Evolutionary conservation across 2,113 vertebrate species (phyloP).

Genomic region (Gasterosteus nipponicus): DNA sequence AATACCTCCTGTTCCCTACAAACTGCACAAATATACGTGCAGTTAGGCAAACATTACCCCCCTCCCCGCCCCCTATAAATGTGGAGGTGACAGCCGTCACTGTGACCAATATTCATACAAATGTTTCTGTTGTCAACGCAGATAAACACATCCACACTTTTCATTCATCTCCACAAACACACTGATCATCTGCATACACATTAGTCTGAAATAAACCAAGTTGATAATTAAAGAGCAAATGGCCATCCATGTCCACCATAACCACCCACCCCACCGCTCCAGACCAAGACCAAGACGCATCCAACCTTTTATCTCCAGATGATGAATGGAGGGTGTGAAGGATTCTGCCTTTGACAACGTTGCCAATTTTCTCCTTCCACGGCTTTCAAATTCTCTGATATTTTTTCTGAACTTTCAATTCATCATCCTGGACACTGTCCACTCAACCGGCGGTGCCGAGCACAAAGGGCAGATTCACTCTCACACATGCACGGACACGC

Average conservation of each 20-base stretch:
- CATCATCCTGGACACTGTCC: conserved; percentile 74
- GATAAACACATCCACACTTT: conserved; percentile 7
- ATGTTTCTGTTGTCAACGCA: conserved; percentile 14
- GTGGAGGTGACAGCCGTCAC: conserved; percentile 6
- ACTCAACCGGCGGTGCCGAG: conserved; percentile 59
- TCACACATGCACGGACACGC: conserved; percentile 1
- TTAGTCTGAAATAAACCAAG: conserved; percentile 41
- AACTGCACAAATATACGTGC: conserved; percentile 29
- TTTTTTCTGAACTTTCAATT: conserved; percentile 77
- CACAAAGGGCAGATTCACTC: conserved; percentile 66
- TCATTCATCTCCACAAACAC: conserved; percentile 10
- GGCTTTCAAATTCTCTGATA: conserved; percentile 75
- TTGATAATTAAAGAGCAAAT: conserved; percentile 44
- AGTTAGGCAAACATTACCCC: conserved; percentile 14
- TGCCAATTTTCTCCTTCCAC: conserved; percentile 78
- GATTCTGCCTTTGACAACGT: conserved; percentile 70
- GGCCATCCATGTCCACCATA: conserved; percentile 2
- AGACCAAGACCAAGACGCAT: conserved; percentile 21
- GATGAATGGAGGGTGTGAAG: conserved; percentile 71
- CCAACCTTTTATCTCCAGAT: conserved; percentile 76
- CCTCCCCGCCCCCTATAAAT: conserved; percentile 18
- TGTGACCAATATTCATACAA: conserved; percentile 22
- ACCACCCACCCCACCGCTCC: neutral
- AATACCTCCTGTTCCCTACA: conserved; percentile 27
- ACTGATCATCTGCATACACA: conserved; percentile 10